Evolutionary conservation across 2,113 vertebrate species (phyloP).

Genomic region (Dinomys branickii): DNA sequence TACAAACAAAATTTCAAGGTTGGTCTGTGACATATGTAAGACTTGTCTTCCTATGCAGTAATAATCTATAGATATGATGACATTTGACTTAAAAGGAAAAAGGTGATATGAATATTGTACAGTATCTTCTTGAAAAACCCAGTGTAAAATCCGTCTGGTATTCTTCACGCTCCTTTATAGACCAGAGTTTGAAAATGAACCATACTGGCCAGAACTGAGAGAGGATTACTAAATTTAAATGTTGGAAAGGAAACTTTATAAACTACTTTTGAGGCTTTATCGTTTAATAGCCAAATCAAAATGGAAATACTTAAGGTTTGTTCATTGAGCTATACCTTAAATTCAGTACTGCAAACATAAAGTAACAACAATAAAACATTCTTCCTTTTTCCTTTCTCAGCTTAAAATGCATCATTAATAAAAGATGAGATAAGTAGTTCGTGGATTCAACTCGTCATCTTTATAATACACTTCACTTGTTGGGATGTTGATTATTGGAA

Average conservation of each 20-base stretch:
- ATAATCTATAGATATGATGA: constrained; percentile 27
- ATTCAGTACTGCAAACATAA: neutral
- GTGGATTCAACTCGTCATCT: neutral
- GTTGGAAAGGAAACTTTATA: constrained; percentile 28
- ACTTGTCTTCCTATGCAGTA: neutral
- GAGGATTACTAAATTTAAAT: constrained; percentile 29
- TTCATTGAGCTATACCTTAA: neutral
- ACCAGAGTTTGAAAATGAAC: neutral
- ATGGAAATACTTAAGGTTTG: neutral
- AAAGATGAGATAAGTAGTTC: neutral
- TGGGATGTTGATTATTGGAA: constrained; percentile 1
- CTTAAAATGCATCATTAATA: neutral
- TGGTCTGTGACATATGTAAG: neutral
- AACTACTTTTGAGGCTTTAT: constrained; percentile 4
- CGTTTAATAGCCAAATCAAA: neutral
- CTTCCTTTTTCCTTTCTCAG: neutral
- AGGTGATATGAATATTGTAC: neutral
- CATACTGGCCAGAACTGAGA: constrained; percentile 8
- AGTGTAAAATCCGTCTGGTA: neutral
- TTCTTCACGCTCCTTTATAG: neutral
- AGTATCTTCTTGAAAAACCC: neutral
- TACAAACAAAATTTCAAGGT: constrained; percentile 4
- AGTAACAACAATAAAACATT: neutral
- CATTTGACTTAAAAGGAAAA: constrained; percentile 43
- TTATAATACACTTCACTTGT: neutral